Base-by-base conservation (phyloP, 2,888 invertebrate species). In the Unio pictorum region DNA sequence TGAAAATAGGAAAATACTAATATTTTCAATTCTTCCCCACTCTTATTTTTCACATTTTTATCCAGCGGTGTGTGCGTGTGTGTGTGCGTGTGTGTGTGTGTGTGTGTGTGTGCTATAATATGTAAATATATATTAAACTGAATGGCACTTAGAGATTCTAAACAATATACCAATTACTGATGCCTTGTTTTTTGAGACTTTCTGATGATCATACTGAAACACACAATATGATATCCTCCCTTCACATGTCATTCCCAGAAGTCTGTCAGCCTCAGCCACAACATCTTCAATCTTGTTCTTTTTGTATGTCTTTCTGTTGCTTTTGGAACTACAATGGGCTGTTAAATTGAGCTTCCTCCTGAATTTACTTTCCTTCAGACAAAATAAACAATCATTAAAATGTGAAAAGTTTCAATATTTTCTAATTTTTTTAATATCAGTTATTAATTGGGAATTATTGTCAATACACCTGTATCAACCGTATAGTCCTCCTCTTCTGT, bases 261-360 rank as follows among this genome's bases (percentile, higher is more conserved):
- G 34, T 34, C 55, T 55, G 45, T 84, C 75, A 34, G 86, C 86
- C 64, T 86, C 86, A 3, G 67, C 28, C n/a, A 81, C 70, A 4
- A 84, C 82, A 55, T 69, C 68, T n/a, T 80, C 74, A 45, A 85
- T 77, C 55, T 67, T 61, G 55, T 66, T 61, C 45, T 64, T 65
- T 23, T 66, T 74, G 67, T 81, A 83, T 5, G 64, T 73, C 3
- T 57, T 75, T 30, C 71, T 77, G 34, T 64, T 54, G 23, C 58
- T 67, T 5, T 55, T 63, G 34, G 60, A 57, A 63, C 4, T 61
- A 55, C 58, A 34, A 34, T 23, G 55, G 28, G 26, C 68, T 57
- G 60, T 59, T 34, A n/a, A 30, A 28, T 30, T 72, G 26, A 60
- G 61, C 55, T 56, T 65, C 18, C 61, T 59, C 26, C 26, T 60